Evolutionary conservation across 2,113 vertebrate genomes (phyloP).

Genomic region (Oophaga pumilio): DNA sequence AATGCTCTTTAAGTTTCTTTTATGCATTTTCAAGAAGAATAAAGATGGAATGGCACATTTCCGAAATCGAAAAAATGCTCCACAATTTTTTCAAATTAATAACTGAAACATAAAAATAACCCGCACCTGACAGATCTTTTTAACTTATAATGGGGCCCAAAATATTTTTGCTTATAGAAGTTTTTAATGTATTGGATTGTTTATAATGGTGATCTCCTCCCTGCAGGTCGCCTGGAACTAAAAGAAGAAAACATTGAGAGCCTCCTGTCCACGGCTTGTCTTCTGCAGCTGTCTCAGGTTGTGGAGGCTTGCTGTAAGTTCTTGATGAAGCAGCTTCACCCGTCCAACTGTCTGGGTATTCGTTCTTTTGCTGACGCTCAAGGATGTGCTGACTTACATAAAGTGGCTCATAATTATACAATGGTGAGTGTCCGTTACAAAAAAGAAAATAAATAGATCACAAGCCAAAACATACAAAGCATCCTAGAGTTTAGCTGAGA

Average conservation of each 20-base stretch:
- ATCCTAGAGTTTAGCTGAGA: background rate
- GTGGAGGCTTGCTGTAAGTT: slow-evolving; percentile 96
- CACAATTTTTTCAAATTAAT: too few relatives aligned
- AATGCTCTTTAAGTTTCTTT: too few relatives aligned
- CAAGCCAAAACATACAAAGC: background rate
- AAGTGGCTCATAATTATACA: slow-evolving; percentile 93
- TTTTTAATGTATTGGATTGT: background rate
- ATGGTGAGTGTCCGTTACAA: slow-evolving; percentile 81
- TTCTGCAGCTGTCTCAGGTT: slow-evolving; percentile 93
- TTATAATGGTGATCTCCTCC: background rate
- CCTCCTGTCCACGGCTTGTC: slow-evolving; percentile 92
- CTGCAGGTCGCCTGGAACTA: slow-evolving; percentile 89
- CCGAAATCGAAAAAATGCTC: too few relatives aligned
- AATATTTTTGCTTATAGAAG: background rate
- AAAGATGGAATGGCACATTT: too few relatives aligned
- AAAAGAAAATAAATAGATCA: background rate
- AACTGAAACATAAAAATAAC: too few relatives aligned
- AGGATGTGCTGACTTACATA: slow-evolving; percentile 93
- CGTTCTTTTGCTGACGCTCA: slow-evolving; percentile 95
- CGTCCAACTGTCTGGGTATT: slow-evolving; percentile 97
- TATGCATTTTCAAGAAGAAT: too few relatives aligned
- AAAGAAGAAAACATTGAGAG: slow-evolving; percentile 96
- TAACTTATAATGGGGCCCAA: too few relatives aligned
- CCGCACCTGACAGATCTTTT: too few relatives aligned
- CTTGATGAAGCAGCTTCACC: slow-evolving; percentile 97